Percentiles rank a stretch among this genome's conserved stretches.
Evolutionary conservation across 53 echinoderm and acorn worm genomes (phyloP).

Genomic region (Temnopleurus reevesii): DNA sequence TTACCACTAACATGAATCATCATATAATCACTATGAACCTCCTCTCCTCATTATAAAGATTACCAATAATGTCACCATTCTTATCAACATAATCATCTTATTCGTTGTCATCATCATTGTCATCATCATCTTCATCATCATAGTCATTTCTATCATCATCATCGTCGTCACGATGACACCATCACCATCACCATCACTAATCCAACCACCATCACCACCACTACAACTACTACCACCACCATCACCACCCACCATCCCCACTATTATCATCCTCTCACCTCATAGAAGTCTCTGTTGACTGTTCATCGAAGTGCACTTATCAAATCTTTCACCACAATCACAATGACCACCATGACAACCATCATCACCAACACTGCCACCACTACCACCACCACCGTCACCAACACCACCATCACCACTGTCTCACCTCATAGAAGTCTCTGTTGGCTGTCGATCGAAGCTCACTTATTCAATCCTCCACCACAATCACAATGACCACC

Average conservation of each 20-base stretch:
- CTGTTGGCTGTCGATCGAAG: too few species aligned
- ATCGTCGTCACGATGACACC: not conserved
- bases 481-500: too few species aligned
- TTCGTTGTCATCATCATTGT: not conserved
- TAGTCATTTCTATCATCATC: not conserved
- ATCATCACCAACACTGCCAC: too few species aligned
- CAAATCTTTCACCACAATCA: not conserved
- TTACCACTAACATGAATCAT: not conserved
- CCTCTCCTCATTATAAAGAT: not conserved
- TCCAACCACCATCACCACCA: not conserved
- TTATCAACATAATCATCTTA: not conserved
- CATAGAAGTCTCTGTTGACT: too few species aligned
- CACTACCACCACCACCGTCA: too few species aligned
- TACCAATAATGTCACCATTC: not conserved
- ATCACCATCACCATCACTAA: not conserved
- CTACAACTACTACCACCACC: not conserved
- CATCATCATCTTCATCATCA: not conserved
- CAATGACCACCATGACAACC: not conserved
- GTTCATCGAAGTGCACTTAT: too few species aligned
- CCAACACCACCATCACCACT: too few species aligned
- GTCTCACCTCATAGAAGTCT: too few species aligned
- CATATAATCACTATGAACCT: not conserved
- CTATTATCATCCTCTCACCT: not conserved
- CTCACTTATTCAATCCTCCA: too few species aligned
- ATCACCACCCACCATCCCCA: not conserved